Conservation (phyloP, 2,888 invertebrate genomes). For the Creontiades dilutus region DNA sequence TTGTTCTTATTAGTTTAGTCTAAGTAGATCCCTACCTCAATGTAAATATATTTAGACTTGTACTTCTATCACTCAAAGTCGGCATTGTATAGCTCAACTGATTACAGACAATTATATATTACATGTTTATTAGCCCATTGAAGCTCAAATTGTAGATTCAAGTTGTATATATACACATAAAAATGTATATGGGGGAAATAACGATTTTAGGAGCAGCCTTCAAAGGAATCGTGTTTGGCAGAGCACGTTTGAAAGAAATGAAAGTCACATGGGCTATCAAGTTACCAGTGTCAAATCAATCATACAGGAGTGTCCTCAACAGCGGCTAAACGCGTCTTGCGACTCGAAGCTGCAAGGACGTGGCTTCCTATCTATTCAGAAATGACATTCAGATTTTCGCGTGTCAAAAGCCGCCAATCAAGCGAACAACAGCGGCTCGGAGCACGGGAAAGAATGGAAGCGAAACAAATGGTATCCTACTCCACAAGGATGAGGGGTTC, state of each 20-base stretch:
- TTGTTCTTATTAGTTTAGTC: too few species aligned
- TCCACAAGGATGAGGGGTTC: constrained; percentile 40
- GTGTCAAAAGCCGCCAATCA: constrained; percentile 49
- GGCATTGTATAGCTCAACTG: too few species aligned
- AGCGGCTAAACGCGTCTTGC: constrained; percentile 14
- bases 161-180: too few species aligned
- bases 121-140: too few species aligned
- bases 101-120: too few species aligned
- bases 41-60: too few species aligned
- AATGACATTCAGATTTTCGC: constrained; percentile 50
- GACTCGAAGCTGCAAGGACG: constrained; percentile 45
- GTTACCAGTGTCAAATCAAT: constrained; percentile 43
- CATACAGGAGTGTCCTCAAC: constrained; percentile 37
- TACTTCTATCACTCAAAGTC: too few species aligned
- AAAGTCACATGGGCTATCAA: constrained; percentile 38
- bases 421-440: constrained; percentile 9
- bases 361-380: constrained; percentile 7
- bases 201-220: background rate
- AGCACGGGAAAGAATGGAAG: constrained; percentile 29
- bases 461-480: constrained; percentile 54
- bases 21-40: too few species aligned
- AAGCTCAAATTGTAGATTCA: too few species aligned
- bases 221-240: background rate
- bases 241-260: constrained; percentile 9
- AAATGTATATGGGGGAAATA: background rate